These are phyloP conservation scores for Alfaro cultratus DNA, from an alignment of 2,797 vertebrate genomes.

Conservation along the genomic window DNA sequence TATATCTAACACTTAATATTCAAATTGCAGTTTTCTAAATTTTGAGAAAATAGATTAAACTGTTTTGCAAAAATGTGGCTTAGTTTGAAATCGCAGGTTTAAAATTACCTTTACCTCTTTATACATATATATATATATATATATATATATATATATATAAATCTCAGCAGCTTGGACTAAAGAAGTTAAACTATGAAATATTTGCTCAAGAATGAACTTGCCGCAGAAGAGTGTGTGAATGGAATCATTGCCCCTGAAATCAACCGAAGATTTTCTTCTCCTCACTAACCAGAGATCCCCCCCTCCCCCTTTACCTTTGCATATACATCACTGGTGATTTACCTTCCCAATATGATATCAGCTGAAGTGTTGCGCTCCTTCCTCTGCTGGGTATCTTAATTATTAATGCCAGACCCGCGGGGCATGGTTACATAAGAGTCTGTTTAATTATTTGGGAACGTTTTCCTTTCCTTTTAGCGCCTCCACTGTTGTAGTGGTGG, in stretches of 20 bases:
- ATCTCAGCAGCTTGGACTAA: not conserved
- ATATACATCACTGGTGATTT: constrained; percentile 6
- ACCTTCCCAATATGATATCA: constrained; percentile 27
- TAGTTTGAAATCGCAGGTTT: not conserved
- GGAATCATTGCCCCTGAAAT: not conserved
- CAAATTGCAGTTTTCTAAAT: not conserved
- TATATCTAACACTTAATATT: not conserved
- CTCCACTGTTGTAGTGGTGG: constrained; percentile 25
- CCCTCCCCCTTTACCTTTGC: not conserved
- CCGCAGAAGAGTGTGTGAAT: not conserved
- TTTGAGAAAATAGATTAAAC: not conserved
- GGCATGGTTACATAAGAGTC: constrained; percentile 50
- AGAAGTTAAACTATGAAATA: not conserved
- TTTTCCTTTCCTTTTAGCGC: constrained; percentile 45
- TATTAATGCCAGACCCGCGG: constrained; percentile 46
- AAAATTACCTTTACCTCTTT: not conserved
- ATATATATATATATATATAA: too few relatives aligned
- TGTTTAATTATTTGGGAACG: constrained; percentile 56
- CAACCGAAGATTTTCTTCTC: not conserved
- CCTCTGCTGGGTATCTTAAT: constrained; percentile 33
- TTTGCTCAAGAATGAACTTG: not conserved
- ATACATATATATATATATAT: too few relatives aligned
- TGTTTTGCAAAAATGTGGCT: not conserved
- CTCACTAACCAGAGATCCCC: not conserved
- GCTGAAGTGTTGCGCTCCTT: not conserved